Evolutionary conservation across 2,888 invertebrate species (phyloP).

Genomic region (Dolichopus griseipennis): DNA sequence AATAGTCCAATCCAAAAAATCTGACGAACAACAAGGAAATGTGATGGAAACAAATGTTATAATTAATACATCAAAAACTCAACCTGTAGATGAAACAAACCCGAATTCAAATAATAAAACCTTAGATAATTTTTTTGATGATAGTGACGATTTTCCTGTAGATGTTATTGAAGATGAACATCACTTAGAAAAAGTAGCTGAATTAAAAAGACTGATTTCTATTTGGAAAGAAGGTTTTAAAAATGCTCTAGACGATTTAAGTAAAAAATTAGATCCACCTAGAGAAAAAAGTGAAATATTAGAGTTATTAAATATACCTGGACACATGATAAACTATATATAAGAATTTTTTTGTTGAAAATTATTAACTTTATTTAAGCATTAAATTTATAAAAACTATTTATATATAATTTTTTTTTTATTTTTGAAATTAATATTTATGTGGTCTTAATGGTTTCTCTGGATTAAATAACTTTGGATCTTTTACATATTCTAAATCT

Average conservation of each 20-base stretch:
- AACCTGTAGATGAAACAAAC: background rate
- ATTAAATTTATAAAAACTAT: conserved; percentile 15
- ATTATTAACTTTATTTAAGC: background rate
- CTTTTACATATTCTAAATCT: conserved; percentile 66
- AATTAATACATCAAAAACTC: background rate
- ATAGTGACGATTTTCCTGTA: too few relatives aligned
- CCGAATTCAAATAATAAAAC: too few relatives aligned
- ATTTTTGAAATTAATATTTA: conserved; percentile 51
- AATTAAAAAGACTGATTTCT: conserved; percentile 26
- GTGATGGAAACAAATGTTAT: background rate
- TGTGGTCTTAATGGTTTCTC: conserved; percentile 74
- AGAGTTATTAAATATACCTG: conserved; percentile 27
- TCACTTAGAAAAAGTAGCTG: conserved; percentile 23
- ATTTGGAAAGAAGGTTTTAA: conserved; percentile 32
- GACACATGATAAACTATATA: conserved; percentile 30
- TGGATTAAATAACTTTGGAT: conserved; percentile 86
- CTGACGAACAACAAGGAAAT: too few relatives aligned
- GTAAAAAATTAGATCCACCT: conserved; percentile 23
- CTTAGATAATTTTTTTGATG: too few relatives aligned
- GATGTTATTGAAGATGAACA: background rate
- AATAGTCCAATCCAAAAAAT: too few relatives aligned
- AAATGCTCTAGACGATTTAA: conserved; percentile 29
- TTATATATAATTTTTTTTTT: conserved; percentile 18
- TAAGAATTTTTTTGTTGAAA: background rate
- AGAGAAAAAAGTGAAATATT: conserved; percentile 24